Base-by-base conservation (phyloP, 2,888 invertebrate genomes). In the Oligia fasciuncula region DNA sequence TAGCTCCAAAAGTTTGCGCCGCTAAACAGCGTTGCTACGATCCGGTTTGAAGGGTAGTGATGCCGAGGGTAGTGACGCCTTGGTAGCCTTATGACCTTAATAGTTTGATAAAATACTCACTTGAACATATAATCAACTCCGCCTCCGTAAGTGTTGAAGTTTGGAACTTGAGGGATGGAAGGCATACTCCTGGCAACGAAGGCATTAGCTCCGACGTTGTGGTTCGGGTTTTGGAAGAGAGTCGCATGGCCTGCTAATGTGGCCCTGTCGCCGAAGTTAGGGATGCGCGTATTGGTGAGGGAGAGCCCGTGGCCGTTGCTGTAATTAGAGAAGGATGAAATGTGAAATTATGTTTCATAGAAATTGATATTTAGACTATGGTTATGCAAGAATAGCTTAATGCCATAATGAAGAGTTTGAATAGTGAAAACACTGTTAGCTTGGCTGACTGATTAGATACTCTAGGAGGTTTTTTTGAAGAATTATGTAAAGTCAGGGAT, bases 111-210 rank as follows among this genome's bases (percentile, higher is more conserved):
- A 8, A 73, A 54, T 75, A 91, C 93, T 92, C 74, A 94, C 94
- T 93, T 94, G 88, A 80, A 94, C 91, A 92, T 92, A 78, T 95
- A 95, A 77, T 95, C 94, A 14, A 93, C 66, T 19, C 93, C 91
- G 2, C 91, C 94, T 0, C 95, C 95, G 23, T 91, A 87, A 8
- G 94, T 94, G 85, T 93, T 94, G 88, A 94, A 94, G 87, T 93
- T 92, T 6, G 95, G 94, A 1, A 92, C 85, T 0, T 89, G 85
- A 4, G 91, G 90, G 4, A 91, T 89, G 17, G 86, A 89, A 0
- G 94, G 94, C 90, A 93, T 91, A 65, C 88, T 94, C 77, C 90
- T 92, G 14, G 93, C 91, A 43, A 92, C 70, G 85, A 94, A 95
- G 0, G 94, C 95, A 43, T 94, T 94, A 1, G 93, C 94, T 63